Evolutionary conservation across 2,888 invertebrate species (phyloP), one percentile per base, ranked within the genome.

Genomic region (Griposia aprilina): DNA sequence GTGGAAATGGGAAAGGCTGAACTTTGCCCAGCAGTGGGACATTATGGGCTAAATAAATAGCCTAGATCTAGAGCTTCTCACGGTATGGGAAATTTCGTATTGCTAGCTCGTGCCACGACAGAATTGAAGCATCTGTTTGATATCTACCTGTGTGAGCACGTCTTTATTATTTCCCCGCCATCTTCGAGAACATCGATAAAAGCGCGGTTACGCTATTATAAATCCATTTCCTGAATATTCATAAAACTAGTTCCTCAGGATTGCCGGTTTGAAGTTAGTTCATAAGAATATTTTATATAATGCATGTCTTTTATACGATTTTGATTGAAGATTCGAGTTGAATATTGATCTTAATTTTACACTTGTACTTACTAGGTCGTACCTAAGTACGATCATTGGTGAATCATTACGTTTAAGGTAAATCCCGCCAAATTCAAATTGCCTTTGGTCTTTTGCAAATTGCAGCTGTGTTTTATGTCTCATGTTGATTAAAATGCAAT

Each of bases 141-240:
- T 36, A 1, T 20, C 30, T 0, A 23, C 13, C 36, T 36, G 60
- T 86, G 74, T 86, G 83, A 69, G 26, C 82, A 66, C 60, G 15
- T 26, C 83, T 78, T 81, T 72, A 83, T 3, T 59, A 81, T 81
- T 82, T 71, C 52, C 76, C 71, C 82, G 72, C 66, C 77, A 63
- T 71, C 74, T 36, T 36, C 26, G 62, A 79, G 78, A 79, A 78
- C 76, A 59, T 85, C 84, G 80, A 87, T 88, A 74, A 84, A 84
- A 80, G 82, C 75, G 85, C 66, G 79, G 82, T 79, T 77, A 77
- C 74, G 85, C 82, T 85, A 90, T 90, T 89, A 88, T 85, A 90
- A 90, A 87, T 78, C 84, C 85, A 88, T 89, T 90, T 84, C 74
- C 60, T 59, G 65, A 67, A 83, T 78, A 80, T 80, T 74, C 57